Conservation (phyloP, 2,797 vertebrate genomes). For the Prunella strophiata region DNA sequence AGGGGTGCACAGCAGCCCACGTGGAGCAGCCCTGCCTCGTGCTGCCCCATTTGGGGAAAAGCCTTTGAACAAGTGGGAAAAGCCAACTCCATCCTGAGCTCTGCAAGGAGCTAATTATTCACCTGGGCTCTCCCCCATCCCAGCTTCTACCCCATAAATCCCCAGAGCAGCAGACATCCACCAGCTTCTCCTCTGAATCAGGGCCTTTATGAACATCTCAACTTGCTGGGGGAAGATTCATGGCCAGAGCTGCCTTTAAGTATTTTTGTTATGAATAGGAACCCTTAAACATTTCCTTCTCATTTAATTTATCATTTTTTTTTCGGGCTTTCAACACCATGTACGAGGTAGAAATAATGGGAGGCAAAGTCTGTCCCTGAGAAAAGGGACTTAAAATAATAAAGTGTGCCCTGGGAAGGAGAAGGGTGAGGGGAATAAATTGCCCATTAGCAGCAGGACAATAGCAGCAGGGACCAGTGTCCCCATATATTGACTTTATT, state of each 20-base stretch:
- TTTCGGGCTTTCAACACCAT: slow-evolving; percentile 58
- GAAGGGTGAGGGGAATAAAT: background rate
- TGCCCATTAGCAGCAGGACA: background rate
- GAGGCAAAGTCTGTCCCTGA: slow-evolving; percentile 26
- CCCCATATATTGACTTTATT: background rate
- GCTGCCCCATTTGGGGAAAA: background rate
- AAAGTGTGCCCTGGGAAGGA: background rate
- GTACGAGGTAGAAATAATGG: slow-evolving; percentile 11
- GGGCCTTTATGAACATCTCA: slow-evolving; percentile 57
- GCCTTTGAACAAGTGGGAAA: slow-evolving; percentile 8
- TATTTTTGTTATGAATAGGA: slow-evolving; percentile 71
- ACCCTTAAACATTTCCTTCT: slow-evolving; percentile 69
- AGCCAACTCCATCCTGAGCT: background rate
- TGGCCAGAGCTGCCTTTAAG: slow-evolving; percentile 40
- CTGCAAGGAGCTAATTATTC: slow-evolving; percentile 62
- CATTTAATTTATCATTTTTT: slow-evolving; percentile 68
- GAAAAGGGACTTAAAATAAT: slow-evolving; percentile 52
- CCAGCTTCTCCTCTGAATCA: slow-evolving; percentile 50
- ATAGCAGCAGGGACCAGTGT: background rate
- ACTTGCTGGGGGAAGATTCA: slow-evolving; percentile 51
- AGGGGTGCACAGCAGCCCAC: background rate
- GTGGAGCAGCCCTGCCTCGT: background rate
- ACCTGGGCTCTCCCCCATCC: slow-evolving; percentile 45
- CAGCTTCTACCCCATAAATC: slow-evolving; percentile 43
- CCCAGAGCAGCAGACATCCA: background rate